phyloP scores from a whole-genome alignment of 2,888 invertebrate genomes.

The Drosophila prostipennis region DNA sequence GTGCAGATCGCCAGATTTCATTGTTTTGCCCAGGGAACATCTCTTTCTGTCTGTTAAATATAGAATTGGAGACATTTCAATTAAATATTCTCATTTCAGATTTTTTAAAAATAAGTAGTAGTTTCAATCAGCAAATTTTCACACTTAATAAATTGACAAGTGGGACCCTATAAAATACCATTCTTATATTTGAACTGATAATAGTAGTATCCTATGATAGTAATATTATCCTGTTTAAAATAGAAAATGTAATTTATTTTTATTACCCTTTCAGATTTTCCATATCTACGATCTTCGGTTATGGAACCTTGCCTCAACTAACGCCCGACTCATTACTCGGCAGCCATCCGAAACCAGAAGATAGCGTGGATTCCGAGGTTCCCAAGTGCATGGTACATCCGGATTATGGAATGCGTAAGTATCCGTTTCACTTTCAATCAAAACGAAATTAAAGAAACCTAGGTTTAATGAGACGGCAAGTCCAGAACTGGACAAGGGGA shows the following conservation, averaged over 20 bases:
- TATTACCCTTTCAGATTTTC: conserved; percentile 4
- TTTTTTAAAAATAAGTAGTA: background rate
- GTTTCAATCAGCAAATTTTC: too few species aligned
- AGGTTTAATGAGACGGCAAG: conserved; percentile 66
- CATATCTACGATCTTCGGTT: conserved; percentile 17
- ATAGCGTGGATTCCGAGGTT: background rate
- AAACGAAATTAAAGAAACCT: conserved; percentile 59
- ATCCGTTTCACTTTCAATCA: conserved; percentile 70
- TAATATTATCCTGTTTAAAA: background rate
- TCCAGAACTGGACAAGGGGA: conserved; percentile 12
- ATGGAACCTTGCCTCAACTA: conserved; percentile 21
- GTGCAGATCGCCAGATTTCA: conserved; percentile 31
- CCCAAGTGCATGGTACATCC: conserved; percentile 20
- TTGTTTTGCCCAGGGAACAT: conserved; percentile 17
- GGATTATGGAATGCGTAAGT: conserved; percentile 17
- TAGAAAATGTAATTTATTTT: background rate
- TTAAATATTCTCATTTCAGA: background rate
- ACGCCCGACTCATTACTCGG: conserved; percentile 27
- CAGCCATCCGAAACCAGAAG: conserved; percentile 27
- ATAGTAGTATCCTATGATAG: background rate
- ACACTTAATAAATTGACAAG: too few species aligned
- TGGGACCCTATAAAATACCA: too few species aligned
- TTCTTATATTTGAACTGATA: too few species aligned
- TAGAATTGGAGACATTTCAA: conserved; percentile 17
- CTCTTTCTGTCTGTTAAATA: conserved; percentile 44